These are phyloP conservation scores for Lomographa bimaculata DNA, from an alignment of 2,888 invertebrate genomes.

Conservation along the genomic window DNA sequence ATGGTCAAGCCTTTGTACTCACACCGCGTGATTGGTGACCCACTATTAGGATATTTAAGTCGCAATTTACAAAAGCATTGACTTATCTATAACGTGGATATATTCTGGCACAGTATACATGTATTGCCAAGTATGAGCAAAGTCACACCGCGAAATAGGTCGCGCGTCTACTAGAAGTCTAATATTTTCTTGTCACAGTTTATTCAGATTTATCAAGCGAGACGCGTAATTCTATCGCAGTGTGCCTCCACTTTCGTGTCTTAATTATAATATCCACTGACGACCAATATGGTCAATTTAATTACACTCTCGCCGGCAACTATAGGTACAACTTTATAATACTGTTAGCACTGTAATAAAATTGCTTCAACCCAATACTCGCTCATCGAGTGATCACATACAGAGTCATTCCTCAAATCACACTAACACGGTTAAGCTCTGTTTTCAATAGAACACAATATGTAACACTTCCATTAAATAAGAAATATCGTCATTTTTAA, in stretches of 20 bases:
- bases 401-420: constrained; percentile 21
- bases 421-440: constrained; percentile 31
- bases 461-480: constrained; percentile 27
- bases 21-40: constrained; percentile 40
- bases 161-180: no score
- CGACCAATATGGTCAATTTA: constrained; percentile 36
- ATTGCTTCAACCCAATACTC: constrained; percentile 43
- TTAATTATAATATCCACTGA: constrained; percentile 17
- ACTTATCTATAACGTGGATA: constrained; percentile 30
- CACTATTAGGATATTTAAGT: constrained; percentile 33
- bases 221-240: constrained; percentile 1
- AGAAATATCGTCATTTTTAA: constrained; percentile 24
- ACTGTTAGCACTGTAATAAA: constrained; percentile 59
- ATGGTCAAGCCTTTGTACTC: constrained; percentile 1
- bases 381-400: constrained; percentile 19
- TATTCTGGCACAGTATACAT: constrained; percentile 9
- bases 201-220: neutral
- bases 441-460: constrained; percentile 32
- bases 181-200: neutral
- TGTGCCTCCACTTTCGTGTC: constrained; percentile 15
- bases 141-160: constrained; percentile 7
- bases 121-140: constrained; percentile 9
- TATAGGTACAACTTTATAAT: constrained; percentile 54
- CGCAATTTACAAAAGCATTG: constrained; percentile 33
- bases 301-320: constrained; percentile 41